Base-by-base conservation (phyloP, 2,888 invertebrate genomes). In the Tipula helvola region DNA sequence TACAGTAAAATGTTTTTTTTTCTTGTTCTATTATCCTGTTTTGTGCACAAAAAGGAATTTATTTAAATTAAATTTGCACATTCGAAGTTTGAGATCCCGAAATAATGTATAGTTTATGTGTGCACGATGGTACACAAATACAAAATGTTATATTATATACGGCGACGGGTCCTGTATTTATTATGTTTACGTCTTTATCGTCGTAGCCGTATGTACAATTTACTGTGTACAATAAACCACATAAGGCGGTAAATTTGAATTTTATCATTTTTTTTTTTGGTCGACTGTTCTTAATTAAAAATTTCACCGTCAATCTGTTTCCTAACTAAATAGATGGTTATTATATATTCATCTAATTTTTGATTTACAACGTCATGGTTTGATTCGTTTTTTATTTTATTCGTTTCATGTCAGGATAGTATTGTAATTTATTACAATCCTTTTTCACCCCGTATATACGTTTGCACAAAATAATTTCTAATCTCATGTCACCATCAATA, bases 11-110 rank as follows among this genome's bases (percentile, higher is more conserved):
- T 71, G n/a, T n/a, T n/a, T n/a, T n/a, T 71, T 71, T 28, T 71
- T 28, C 2, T 71, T 71, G 16, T 57, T 5, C 28, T 71, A 71
- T 71, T 71, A 71, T 71, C 71, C 71, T 71, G 71, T 71, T 18
- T 71, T 71, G 18, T 71, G 71, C 71, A 71, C 28, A 71, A 71
- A 71, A 28, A 71, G 71, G 71, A 71, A 71, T 71, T 71, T 71
- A 71, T 71, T 71, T 71, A 71, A 71, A 71, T 71, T 71, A 71
- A 71, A 71, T 71, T 71, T 71, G 71, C 71, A 71, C 71, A 71
- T 71, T 71, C 71, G 71, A 71, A 71, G 71, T 71, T 71, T 71
- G 71, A 71, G 71, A 71, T 71, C 71, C 71, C 71, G 71, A 28
- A 71, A 28, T 71, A 71, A 71, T 71, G 28, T 71, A 71, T 71